phyloP scores from a whole-genome alignment of 2,113 vertebrate genomes.

The Carettochelys insculpta region DNA sequence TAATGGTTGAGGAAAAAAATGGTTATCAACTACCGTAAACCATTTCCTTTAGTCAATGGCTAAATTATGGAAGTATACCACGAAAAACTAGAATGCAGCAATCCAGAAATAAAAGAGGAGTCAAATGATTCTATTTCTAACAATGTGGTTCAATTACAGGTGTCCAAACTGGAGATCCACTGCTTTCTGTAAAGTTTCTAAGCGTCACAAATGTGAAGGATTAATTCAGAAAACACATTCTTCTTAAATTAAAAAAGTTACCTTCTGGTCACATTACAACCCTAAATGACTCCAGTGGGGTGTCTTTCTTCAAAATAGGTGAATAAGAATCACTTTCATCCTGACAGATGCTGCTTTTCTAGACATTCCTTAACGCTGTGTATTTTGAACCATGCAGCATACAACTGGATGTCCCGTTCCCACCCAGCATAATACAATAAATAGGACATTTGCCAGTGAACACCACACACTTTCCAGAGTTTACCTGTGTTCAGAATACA shows the following conservation, averaged over 20 bases:
- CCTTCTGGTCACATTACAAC: background rate
- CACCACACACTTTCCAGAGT: background rate
- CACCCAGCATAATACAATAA: background rate
- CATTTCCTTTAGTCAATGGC: background rate
- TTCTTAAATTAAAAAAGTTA: fast-evolving
- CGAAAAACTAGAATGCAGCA: background rate
- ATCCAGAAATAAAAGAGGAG: background rate
- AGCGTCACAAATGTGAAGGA: fast-evolving
- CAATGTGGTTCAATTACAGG: background rate
- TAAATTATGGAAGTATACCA: background rate
- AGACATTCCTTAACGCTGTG: background rate
- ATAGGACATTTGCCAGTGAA: background rate
- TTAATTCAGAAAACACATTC: background rate
- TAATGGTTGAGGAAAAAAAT: background rate
- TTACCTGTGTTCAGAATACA: background rate
- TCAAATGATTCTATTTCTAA: background rate
- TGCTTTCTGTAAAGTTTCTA: background rate
- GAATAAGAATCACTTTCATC: background rate
- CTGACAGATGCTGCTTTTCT: background rate
- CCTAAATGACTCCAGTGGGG: background rate
- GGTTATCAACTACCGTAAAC: background rate
- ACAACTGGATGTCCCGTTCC: background rate
- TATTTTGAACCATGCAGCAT: background rate
- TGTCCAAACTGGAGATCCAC: background rate
- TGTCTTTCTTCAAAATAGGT: background rate